Base-by-base conservation (phyloP, 2,113 vertebrate genomes). In the Oxyruncus cristatus region DNA sequence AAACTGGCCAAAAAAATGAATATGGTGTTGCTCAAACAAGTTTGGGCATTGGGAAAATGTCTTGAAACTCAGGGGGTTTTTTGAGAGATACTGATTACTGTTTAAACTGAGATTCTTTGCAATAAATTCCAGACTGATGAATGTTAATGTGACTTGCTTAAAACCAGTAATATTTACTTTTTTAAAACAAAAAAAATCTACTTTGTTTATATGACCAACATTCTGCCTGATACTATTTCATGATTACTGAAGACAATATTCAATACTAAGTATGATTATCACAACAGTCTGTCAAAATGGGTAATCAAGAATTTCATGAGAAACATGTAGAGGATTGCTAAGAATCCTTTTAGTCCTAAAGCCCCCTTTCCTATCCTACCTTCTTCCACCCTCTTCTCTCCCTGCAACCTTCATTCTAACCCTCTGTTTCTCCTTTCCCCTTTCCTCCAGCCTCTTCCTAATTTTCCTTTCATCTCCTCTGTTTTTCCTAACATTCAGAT, bases 1-100 rank as follows among this genome's bases (percentile, higher is more conserved):
- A 72, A 77, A n/a, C 4, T 39, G 15, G 6, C 0, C 0, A 1
- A 50, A 58, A 33, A 37, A 30, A 41, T 24, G 33, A 39, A 21
- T 21, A 9, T 8, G 8, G 2, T 55, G 9, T 6, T 72, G 4
- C 7, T n/a, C 63, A 67, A 56, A 20, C 0, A 62, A 55, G 35
- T 66, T 5, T 71, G 7, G 47, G 50, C 26, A 27, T 16, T 52
- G 50, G 8, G 35, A 49, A 78, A 53, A 28, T 30, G 4, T 58
- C 12, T 76, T 70, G 21, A 22, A 5, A 9, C 33, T 49, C 18
- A 41, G 8, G 30, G 58, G 33, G 76, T 72, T 75, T 75, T 82
- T 66, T 42, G 21, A 91, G 21, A 72, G 22, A 14, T 46, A 12
- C 0, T 37, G 23, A 58, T 79, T 90, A 46, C 6, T 85, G 30